Conservation (phyloP, 2,888 invertebrate genomes). For the Saturnia pavonia region DNA sequence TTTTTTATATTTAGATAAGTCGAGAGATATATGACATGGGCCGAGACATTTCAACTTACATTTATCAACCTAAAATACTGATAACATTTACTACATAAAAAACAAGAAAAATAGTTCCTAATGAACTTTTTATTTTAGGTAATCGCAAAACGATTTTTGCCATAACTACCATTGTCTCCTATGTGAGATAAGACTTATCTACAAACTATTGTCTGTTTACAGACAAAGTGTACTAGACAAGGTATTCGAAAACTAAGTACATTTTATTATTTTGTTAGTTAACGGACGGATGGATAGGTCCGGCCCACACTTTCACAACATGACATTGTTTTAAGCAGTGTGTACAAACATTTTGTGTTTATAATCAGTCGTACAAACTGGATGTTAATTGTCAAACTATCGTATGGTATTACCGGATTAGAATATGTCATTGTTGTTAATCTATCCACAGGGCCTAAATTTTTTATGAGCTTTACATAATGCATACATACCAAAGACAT, state of each 20-base stretch:
- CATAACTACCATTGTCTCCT: conserved; percentile 42
- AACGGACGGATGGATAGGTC: conserved; percentile 35
- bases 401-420: not conserved
- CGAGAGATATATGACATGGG: not conserved
- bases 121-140: conserved; percentile 53
- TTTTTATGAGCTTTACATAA: not conserved
- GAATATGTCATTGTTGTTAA: not conserved
- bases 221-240: not conserved
- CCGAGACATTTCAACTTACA: not conserved
- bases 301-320: conserved; percentile 42
- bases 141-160: conserved; percentile 47
- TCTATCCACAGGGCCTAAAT: not conserved
- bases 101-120: not conserved
- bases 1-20: too few relatives aligned
- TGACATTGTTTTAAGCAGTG: conserved; percentile 35
- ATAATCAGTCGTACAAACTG: conserved; percentile 6
- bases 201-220: not conserved
- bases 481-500: not conserved
- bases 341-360: conserved; percentile 41
- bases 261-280: conserved; percentile 1
- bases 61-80: not conserved
- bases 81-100: conserved; percentile 11
- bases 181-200: conserved; percentile 18
- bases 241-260: not conserved
- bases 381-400: conserved; percentile 12